Evolutionary conservation across 1,140 invertebrate species (phyloP).

Genomic region (Calosoma granatense): DNA sequence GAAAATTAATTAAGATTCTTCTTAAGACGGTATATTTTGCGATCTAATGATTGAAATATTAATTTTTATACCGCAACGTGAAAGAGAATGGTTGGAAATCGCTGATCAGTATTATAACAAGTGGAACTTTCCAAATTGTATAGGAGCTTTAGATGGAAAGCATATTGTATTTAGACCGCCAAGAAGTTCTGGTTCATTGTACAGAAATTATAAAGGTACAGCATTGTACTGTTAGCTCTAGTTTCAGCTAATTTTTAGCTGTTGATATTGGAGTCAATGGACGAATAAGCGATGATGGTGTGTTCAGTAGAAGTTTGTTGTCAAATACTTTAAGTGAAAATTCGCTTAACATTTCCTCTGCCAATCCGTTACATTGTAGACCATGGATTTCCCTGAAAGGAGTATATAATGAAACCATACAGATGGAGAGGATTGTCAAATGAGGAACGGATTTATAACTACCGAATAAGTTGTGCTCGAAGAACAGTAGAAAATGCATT

Average conservation of each 20-base stretch:
- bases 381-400: not conserved
- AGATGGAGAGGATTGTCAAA: not conserved
- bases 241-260: slow-evolving; percentile 18
- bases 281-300: not conserved
- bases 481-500: not conserved
- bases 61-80: too few species aligned
- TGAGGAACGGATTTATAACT: not conserved
- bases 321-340: not conserved
- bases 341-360: not conserved
- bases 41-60: too few species aligned
- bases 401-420: not conserved
- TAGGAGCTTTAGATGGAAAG: too few species aligned
- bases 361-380: not conserved
- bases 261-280: slow-evolving; percentile 14
- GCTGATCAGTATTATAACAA: too few species aligned
- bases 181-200: not conserved
- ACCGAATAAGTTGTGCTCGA: not conserved
- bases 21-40: too few species aligned
- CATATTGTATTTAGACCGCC: not conserved
- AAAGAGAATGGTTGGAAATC: too few species aligned
- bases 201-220: not conserved
- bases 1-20: too few species aligned
- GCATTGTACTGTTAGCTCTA: slow-evolving; percentile 18
- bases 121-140: too few species aligned
- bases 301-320: not conserved